A percentile compares a stretch with the other conserved stretches of the same genome.
Conservation (phyloP, 2,113 vertebrate genomes). For the Ptilorrhoa leucosticta region DNA sequence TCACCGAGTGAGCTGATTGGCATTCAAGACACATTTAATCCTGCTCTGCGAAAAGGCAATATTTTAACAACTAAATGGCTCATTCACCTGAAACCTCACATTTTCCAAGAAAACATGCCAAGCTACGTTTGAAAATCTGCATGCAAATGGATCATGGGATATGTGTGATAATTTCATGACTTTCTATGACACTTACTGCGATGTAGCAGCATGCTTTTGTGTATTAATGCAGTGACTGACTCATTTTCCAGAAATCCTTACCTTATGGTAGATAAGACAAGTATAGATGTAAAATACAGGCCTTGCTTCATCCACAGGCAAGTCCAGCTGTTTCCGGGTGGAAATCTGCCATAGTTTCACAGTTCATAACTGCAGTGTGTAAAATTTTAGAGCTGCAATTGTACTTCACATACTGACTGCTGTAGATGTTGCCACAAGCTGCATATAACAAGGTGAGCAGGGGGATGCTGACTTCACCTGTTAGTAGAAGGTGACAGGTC, state of each 20-base stretch:
- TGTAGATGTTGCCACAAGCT: not conserved
- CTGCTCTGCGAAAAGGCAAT: not conserved
- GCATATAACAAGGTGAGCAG: not conserved
- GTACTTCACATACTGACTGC: not conserved
- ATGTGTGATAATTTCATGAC: not conserved
- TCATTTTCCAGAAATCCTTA: not conserved
- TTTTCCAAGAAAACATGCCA: constrained; percentile 36
- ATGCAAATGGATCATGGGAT: not conserved
- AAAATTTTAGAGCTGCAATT: not conserved
- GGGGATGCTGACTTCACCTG: not conserved
- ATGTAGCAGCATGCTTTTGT: not conserved
- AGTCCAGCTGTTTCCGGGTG: not conserved
- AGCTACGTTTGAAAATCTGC: not conserved
- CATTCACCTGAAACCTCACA: not conserved
- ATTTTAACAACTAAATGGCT: constrained; percentile 1
- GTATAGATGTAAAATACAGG: not conserved
- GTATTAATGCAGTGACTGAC: not conserved
- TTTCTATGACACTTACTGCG: not conserved
- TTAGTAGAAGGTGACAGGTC: not conserved
- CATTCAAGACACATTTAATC: not conserved
- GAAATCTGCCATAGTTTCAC: constrained; percentile 14
- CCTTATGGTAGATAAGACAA: constrained; percentile 4
- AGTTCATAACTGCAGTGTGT: constrained; percentile 19
- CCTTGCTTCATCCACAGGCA: not conserved
- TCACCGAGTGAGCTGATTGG: not conserved